A percentile compares a stretch with the other conserved stretches of the same genome.
phyloP scores from a whole-genome alignment of 2,797 vertebrate genomes.

The Potorous gilbertii region DNA sequence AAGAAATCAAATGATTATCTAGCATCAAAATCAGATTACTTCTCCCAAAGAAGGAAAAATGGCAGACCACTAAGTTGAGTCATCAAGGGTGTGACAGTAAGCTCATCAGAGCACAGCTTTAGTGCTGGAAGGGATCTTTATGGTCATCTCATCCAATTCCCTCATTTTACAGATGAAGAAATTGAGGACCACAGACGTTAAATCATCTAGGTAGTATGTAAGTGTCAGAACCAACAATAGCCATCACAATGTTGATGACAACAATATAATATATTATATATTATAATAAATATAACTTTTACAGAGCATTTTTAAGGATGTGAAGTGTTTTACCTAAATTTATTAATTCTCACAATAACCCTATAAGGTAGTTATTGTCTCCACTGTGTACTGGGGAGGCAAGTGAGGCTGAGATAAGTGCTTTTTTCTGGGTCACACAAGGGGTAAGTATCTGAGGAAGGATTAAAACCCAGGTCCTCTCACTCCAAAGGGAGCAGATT shows the following conservation, averaged over 20 bases:
- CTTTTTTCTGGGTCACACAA: neutral
- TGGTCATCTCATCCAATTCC: neutral
- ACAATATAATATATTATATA: neutral
- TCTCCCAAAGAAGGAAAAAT: neutral
- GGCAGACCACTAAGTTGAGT: neutral
- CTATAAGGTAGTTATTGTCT: neutral
- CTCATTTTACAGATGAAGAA: neutral
- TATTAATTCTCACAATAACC: neutral
- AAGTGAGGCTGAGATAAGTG: neutral
- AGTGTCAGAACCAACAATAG: neutral
- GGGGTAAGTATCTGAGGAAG: neutral
- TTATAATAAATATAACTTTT: neutral
- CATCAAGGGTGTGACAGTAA: neutral
- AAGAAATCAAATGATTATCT: neutral
- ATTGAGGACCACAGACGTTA: neutral
- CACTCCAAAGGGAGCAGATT: neutral
- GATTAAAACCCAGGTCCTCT: neutral
- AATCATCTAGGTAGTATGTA: neutral
- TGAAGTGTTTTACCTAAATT: neutral
- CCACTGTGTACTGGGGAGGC: neutral
- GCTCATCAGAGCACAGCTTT: neutral
- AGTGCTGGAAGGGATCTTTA: neutral
- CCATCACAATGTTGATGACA: neutral
- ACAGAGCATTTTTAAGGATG: neutral
- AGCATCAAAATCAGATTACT: neutral